These are phyloP conservation scores for Drosophila neocordata DNA, from an alignment of 1,140 invertebrate species.

Conservation along the genomic window DNA sequence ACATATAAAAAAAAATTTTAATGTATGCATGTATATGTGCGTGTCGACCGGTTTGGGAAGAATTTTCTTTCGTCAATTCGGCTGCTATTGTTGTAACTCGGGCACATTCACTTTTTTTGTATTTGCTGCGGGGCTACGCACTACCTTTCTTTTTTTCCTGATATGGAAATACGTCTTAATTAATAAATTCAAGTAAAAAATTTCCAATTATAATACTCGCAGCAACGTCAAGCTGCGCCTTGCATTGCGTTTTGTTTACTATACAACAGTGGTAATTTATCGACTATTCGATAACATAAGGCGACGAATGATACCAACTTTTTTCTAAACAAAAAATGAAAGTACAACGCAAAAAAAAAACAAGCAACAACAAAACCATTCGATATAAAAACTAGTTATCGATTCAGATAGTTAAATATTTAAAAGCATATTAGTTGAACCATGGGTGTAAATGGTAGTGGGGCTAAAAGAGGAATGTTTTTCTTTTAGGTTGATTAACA, in stretches of 20 bases:
- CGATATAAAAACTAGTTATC: too few relatives aligned
- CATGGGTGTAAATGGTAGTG: too few relatives aligned
- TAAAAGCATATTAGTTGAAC: too few relatives aligned
- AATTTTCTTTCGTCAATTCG: conserved; percentile 52
- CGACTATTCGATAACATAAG: neutral
- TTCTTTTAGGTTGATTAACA: too few relatives aligned
- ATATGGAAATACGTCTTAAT: conserved; percentile 5
- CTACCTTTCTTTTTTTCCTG: conserved; percentile 11
- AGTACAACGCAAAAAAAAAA: too few relatives aligned
- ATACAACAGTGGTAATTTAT: conserved; percentile 6
- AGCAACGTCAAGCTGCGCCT: conserved; percentile 22
- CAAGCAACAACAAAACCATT: too few relatives aligned
- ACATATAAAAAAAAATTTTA: conserved; percentile 32
- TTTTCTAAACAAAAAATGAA: too few relatives aligned
- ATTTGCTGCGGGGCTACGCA: neutral
- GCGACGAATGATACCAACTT: neutral
- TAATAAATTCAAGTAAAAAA: neutral
- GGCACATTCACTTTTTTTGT: conserved; percentile 14
- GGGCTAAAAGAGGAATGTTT: too few relatives aligned
- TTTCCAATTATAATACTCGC: conserved; percentile 35
- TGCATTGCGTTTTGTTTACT: conserved; percentile 28
- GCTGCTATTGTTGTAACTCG: conserved; percentile 27
- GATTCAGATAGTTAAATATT: too few relatives aligned
- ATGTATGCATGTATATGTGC: conserved; percentile 36
- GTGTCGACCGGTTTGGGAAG: conserved; percentile 72